A percentile compares a stretch with the other conserved stretches of the same genome.
Conservation (phyloP, 2,888 invertebrate genomes). For the Acronicta aceris region DNA sequence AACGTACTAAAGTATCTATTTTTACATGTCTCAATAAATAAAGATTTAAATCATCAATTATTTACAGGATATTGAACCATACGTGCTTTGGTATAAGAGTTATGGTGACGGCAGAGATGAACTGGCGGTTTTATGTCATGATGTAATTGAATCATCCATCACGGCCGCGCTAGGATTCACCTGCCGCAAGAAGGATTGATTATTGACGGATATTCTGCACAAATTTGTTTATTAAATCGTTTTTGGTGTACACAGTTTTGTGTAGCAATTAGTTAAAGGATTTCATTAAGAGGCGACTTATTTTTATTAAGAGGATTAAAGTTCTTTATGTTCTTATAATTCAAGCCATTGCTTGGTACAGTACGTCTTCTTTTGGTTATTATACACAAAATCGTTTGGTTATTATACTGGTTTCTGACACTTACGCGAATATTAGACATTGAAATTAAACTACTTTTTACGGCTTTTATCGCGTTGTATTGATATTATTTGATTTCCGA, state of each 20-base stretch:
- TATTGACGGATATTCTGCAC: slow-evolving; percentile 48
- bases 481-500: no score
- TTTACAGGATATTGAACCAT: slow-evolving; percentile 28
- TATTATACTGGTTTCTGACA: no score
- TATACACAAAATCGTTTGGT: no score
- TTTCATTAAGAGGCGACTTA: not conserved
- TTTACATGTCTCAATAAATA: slow-evolving; percentile 44
- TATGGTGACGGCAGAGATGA: slow-evolving; percentile 25
- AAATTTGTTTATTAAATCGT: slow-evolving; percentile 24
- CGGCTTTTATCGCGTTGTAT: no score
- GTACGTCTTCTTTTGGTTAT: no score
- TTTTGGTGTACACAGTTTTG: slow-evolving; percentile 13
- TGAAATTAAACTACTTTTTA: no score
- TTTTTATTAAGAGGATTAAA: not conserved
- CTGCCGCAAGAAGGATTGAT: slow-evolving; percentile 56
- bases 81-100: slow-evolving; percentile 12
- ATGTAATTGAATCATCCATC: slow-evolving; percentile 66
- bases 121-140: slow-evolving; percentile 40
- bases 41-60: slow-evolving; percentile 12
- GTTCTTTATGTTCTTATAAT: not conserved
- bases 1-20: slow-evolving; percentile 56
- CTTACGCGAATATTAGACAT: no score
- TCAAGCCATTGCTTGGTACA: no score
- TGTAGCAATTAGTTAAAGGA: slow-evolving; percentile 19
- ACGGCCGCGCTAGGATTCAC: slow-evolving; percentile 51